A percentile compares a stretch with the other conserved stretches of the same genome.
phyloP scores from a whole-genome alignment of 2,797 vertebrate species.

The Momotus momota region DNA sequence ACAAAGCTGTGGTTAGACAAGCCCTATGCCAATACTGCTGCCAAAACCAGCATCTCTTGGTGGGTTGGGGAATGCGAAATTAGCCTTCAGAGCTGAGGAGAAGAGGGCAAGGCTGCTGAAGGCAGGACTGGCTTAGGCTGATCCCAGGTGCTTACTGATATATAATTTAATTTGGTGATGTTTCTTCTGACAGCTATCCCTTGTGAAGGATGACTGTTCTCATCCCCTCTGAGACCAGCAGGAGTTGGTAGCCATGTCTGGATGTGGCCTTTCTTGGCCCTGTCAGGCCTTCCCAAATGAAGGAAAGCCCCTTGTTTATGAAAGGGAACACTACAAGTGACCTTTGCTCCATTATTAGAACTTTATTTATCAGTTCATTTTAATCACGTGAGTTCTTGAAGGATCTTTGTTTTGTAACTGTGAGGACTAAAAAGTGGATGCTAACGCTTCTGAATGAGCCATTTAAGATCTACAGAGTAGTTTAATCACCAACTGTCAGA shows the following conservation, averaged over 20 bases:
- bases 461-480: not conserved
- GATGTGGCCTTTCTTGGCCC: not conserved
- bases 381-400: not conserved
- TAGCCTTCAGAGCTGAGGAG: not conserved
- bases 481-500: not conserved
- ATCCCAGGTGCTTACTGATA: not conserved
- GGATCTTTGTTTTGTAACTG: not conserved
- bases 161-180: not conserved
- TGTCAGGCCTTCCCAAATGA: not conserved
- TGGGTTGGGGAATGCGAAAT: not conserved
- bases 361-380: conserved; percentile 4
- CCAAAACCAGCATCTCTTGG: conserved; percentile 25
- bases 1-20: not conserved
- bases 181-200: not conserved
- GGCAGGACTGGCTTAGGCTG: not conserved
- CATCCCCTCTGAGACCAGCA: not conserved
- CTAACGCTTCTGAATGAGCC: not conserved
- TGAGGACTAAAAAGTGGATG: not conserved
- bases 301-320: not conserved
- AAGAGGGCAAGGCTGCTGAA: not conserved
- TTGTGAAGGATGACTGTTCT: not conserved
- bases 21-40: not conserved
- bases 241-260: not conserved
- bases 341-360: not conserved
- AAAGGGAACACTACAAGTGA: not conserved